Conservation (phyloP, 1,140 invertebrate genomes). For the Pomacea maculata region DNA sequence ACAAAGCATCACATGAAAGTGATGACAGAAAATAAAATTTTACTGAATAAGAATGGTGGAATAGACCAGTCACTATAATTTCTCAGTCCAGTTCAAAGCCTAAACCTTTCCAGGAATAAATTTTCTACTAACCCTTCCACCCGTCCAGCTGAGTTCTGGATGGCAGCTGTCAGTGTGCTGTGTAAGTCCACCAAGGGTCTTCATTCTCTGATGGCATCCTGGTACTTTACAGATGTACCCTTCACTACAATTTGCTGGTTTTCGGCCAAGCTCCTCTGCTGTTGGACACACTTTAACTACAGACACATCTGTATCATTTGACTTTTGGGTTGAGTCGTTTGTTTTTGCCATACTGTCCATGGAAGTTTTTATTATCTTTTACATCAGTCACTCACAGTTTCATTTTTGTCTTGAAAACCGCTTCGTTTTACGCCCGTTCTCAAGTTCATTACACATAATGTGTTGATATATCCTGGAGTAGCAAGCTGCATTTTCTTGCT, state of each 20-base stretch:
- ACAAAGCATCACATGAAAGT: background rate
- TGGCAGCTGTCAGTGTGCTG: conserved; percentile 5
- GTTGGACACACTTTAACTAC: background rate
- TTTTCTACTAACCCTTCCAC: background rate
- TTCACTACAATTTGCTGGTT: background rate
- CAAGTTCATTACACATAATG: too few relatives aligned
- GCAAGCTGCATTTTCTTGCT: too few relatives aligned
- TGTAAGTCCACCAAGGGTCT: background rate
- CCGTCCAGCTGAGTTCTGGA: background rate
- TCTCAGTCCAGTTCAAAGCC: background rate
- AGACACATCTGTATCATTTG: too few relatives aligned
- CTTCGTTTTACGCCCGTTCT: too few relatives aligned
- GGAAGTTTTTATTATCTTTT: too few relatives aligned
- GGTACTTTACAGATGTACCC: background rate
- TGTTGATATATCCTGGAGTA: too few relatives aligned
- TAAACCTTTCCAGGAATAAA: background rate
- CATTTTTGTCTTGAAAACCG: too few relatives aligned
- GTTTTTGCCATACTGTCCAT: too few relatives aligned
- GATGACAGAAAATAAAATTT: background rate
- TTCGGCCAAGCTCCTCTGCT: conserved; percentile 5
- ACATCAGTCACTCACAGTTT: too few relatives aligned
- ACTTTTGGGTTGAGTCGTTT: too few relatives aligned
- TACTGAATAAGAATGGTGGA: background rate
- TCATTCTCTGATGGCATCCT: conserved; percentile 1
- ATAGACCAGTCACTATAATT: background rate